phyloP scores from a whole-genome alignment of 1,140 invertebrate genomes.

The honey bee (Apis mellifera) region DNA sequence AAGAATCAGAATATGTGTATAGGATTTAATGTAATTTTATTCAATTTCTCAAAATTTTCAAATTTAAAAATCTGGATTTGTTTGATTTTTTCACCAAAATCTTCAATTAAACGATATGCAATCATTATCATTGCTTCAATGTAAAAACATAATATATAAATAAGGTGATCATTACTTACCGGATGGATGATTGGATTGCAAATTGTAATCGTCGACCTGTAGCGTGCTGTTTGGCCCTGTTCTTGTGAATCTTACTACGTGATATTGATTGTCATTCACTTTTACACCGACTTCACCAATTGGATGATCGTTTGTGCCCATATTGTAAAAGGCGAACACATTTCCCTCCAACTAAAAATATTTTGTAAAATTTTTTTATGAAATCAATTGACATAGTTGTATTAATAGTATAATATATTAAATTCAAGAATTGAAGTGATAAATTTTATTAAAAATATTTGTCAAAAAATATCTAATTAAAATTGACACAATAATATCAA shows the following conservation, averaged over 20 bases:
- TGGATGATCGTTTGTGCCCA: conserved; percentile 94
- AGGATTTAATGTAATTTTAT: too few species aligned
- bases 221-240: conserved; percentile 94
- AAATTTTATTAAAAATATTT: too few species aligned
- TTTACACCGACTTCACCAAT: conserved; percentile 93
- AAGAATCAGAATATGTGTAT: too few species aligned
- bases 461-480: too few species aligned
- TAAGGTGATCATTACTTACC: conserved; percentile 80
- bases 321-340: conserved; percentile 96
- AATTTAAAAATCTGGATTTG: too few species aligned
- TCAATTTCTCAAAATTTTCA: too few species aligned
- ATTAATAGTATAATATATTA: background rate
- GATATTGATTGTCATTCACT: conserved; percentile 96
- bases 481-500: background rate
- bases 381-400: conserved; percentile 71
- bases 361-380: background rate
- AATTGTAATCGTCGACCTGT: conserved; percentile 95
- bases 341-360: conserved; percentile 91
- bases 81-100: too few species aligned
- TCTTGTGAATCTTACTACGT: conserved; percentile 94
- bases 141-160: background rate
- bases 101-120: too few species aligned
- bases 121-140: too few species aligned
- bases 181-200: conserved; percentile 90
- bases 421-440: background rate